A percentile compares a stretch with the other conserved stretches of the same genome.
phyloP scores from a whole-genome alignment of 2,113 vertebrate genomes.

The Syngnathoides biaculeatus region DNA sequence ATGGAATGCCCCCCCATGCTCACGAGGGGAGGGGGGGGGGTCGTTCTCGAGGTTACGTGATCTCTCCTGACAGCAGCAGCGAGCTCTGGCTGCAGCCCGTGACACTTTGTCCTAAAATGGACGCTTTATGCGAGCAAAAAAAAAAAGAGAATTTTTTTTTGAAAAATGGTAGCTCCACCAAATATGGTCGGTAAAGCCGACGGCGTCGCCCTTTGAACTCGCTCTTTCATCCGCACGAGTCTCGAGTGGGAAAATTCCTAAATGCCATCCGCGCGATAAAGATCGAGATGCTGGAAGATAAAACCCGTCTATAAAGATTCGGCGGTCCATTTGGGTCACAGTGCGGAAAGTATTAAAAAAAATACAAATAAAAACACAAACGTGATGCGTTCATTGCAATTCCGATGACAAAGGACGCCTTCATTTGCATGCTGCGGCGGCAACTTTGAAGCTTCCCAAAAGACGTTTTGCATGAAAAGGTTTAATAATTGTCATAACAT shows the following conservation, averaged over 20 bases:
- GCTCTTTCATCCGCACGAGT: conserved; percentile 1
- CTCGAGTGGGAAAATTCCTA: conserved; percentile 3
- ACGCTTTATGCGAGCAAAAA: background rate
- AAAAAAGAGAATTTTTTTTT: no score
- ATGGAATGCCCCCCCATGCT: background rate
- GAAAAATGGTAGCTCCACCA: conserved; percentile 14
- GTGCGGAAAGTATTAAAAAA: background rate
- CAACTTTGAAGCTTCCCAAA: background rate
- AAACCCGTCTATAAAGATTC: background rate
- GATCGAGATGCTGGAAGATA: background rate
- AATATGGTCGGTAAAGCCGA: conserved; percentile 16
- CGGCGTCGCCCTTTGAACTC: background rate
- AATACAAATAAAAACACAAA: no score
- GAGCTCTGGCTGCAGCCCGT: background rate
- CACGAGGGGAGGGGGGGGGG: no score
- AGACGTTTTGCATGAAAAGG: background rate
- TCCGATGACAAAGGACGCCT: background rate
- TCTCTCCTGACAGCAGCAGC: background rate
- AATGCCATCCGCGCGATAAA: conserved; percentile 3
- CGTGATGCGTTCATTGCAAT: no score
- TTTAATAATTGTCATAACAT: background rate
- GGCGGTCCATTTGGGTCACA: background rate
- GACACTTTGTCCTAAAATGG: conserved; percentile 11
- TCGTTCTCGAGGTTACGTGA: conserved; percentile 8
- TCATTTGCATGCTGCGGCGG: background rate